phyloP scores from a whole-genome alignment of 2,888 invertebrate species.

The Eristalis tenax region DNA sequence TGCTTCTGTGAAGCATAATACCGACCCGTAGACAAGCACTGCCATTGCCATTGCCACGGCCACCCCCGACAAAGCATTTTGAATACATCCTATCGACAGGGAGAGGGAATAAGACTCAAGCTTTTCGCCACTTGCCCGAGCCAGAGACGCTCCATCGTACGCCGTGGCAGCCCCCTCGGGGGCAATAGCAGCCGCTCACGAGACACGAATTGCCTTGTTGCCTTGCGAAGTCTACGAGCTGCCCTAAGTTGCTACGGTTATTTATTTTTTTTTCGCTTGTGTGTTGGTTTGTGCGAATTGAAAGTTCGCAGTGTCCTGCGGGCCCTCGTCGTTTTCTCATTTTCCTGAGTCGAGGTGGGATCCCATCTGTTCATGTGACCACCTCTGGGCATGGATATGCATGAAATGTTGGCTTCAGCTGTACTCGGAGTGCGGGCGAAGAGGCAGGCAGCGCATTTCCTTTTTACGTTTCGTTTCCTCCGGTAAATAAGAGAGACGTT shows the following conservation, averaged over 20 bases:
- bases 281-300: conserved; percentile 5
- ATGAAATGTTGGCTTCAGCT: conserved; percentile 30
- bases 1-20: conserved; percentile 16
- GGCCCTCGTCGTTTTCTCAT: conserved; percentile 22
- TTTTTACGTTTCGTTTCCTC: conserved; percentile 35
- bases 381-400: conserved; percentile 32
- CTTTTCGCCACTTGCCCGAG: conserved; percentile 28
- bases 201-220: conserved; percentile 25
- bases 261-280: conserved; percentile 6
- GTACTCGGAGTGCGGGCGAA: not conserved
- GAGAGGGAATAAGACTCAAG: conserved; percentile 32
- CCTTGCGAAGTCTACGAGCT: conserved; percentile 10
- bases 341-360: conserved; percentile 5
- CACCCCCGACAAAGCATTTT: conserved; percentile 12
- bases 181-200: conserved; percentile 10
- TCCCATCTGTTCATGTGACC: conserved; percentile 34
- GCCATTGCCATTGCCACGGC: not conserved
- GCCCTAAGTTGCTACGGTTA: conserved; percentile 12
- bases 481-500: conserved; percentile 17
- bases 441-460: not conserved
- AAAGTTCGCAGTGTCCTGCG: conserved; percentile 45
- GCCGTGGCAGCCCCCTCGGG: conserved; percentile 44
- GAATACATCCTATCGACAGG: conserved; percentile 24
- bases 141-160: conserved; percentile 5
- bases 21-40: not conserved